These are phyloP conservation scores for Salvelinus alpinus DNA, from an alignment of 2,113 vertebrate species.

Conservation along the genomic window DNA sequence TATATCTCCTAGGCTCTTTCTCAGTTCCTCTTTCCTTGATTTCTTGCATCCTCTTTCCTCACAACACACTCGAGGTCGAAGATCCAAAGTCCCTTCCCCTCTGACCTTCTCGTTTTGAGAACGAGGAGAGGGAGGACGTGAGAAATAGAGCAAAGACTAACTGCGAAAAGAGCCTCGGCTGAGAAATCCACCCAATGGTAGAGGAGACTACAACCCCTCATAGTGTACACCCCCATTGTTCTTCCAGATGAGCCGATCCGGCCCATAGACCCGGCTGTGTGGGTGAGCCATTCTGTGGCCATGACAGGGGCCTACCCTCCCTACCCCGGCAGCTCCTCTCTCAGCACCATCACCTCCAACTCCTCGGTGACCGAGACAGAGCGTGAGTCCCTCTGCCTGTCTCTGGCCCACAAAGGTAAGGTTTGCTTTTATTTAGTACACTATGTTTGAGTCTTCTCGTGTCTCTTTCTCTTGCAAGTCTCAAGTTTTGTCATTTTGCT, in stretches of 20 bases:
- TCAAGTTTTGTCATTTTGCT: background rate
- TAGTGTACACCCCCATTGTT: background rate
- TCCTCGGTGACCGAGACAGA: conserved; percentile 84
- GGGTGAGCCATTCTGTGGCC: conserved; percentile 85
- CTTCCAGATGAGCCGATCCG: conserved; percentile 84
- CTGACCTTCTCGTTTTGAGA: too few relatives aligned
- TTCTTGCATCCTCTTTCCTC: too few relatives aligned
- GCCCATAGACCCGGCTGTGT: conserved; percentile 87
- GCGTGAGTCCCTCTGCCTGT: conserved; percentile 57
- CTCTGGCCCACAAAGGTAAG: background rate
- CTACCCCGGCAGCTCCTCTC: conserved; percentile 83
- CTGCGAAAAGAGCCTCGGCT: too few relatives aligned
- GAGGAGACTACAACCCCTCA: too few relatives aligned
- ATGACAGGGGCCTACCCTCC: conserved; percentile 82
- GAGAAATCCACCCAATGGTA: too few relatives aligned
- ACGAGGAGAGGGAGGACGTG: too few relatives aligned
- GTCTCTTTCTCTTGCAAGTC: background rate
- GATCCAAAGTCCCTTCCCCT: too few relatives aligned
- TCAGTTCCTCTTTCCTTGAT: too few relatives aligned
- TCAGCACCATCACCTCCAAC: conserved; percentile 85
- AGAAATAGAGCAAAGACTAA: too few relatives aligned
- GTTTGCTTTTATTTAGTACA: background rate
- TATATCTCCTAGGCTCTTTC: background rate
- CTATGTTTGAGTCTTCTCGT: background rate
- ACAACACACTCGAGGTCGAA: too few relatives aligned